These are phyloP conservation scores for Calliphora vomitoria DNA, from an alignment of 2,888 invertebrate species.

Conservation along the genomic window DNA sequence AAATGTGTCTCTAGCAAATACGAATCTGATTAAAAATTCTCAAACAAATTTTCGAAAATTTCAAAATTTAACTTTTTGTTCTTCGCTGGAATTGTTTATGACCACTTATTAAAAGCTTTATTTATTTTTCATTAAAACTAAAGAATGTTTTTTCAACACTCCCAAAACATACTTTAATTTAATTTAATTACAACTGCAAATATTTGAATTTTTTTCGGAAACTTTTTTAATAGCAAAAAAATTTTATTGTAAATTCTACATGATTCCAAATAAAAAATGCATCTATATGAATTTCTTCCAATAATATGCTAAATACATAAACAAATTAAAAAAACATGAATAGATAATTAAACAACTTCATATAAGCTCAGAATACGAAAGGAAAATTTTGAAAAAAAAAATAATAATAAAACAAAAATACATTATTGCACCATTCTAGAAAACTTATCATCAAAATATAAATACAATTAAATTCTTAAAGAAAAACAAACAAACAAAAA, in stretches of 20 bases:
- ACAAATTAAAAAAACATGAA: constrained; percentile 6
- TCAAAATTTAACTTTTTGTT: no score
- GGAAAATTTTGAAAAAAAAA: constrained; percentile 13
- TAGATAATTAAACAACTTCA: constrained; percentile 45
- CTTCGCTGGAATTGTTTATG: no score
- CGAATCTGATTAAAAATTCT: no score
- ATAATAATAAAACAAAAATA: constrained; percentile 64
- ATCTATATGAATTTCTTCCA: constrained; percentile 49
- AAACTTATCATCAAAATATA: constrained; percentile 56
- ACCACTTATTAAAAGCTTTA: no score
- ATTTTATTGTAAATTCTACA: not conserved
- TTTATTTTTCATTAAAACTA: no score
- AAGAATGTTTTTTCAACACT: no score
- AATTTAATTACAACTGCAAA: no score
- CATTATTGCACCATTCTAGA: constrained; percentile 63
- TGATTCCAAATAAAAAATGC: constrained; percentile 25
- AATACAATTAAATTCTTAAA: constrained; percentile 14
- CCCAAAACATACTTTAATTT: no score
- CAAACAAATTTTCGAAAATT: no score
- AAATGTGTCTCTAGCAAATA: no score
- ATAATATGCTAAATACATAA: not conserved
- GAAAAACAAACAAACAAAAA: constrained; percentile 43
- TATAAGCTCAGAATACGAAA: constrained; percentile 55
- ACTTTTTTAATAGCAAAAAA: not conserved
- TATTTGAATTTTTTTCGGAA: no score